Evolutionary conservation across 2,888 invertebrate genomes (phyloP), one percentile per base, ranked within the genome.

Genomic region (Apodemia mormo): DNA sequence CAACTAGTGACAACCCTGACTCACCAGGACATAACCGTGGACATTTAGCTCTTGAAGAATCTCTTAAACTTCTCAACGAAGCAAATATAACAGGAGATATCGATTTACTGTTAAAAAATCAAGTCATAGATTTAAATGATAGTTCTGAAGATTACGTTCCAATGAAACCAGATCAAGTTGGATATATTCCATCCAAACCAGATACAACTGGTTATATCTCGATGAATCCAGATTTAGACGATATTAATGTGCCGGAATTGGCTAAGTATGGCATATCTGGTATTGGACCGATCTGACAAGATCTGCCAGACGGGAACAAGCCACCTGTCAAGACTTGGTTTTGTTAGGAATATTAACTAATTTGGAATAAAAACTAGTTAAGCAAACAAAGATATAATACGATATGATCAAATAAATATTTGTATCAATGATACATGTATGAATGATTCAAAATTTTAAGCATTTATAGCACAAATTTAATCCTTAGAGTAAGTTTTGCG

Each of bases 251-350:
- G 0, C 88, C 90, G 0, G 92, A 92, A 71, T 71, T 90, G 76
- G 81, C 85, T 0, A 91, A 89, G 73, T 90, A 86, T 67, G 90
- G 90, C 8, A 77, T 89, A 1, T 77, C 82, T 0, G 82, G 80
- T 4, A 78, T 81, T 8, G 86, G 86, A 0, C 78, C 82, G 65
- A 92, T 92, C 76, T 92, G 93, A 92, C 93, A 93, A 74, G 88
- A 92, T 81, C 81, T 85, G 0, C 75, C 80, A 68, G 86, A 81
- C 40, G 88, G 88, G 2, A 69, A 72, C 0, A 76, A 81, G 65
- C 88, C 87, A 75, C 88, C 92, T 43, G 93, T 94, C 69, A 94
- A 94, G 73, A 94, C 94, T 29, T 94, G 94, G 94, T 94, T 94
- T 74, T 94, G 93, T 78, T 94, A 82, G 76, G 4, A 4, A 14